These are phyloP conservation scores for Kryptopterus vitreolus DNA, from an alignment of 2,797 vertebrate genomes.

Conservation along the genomic window DNA sequence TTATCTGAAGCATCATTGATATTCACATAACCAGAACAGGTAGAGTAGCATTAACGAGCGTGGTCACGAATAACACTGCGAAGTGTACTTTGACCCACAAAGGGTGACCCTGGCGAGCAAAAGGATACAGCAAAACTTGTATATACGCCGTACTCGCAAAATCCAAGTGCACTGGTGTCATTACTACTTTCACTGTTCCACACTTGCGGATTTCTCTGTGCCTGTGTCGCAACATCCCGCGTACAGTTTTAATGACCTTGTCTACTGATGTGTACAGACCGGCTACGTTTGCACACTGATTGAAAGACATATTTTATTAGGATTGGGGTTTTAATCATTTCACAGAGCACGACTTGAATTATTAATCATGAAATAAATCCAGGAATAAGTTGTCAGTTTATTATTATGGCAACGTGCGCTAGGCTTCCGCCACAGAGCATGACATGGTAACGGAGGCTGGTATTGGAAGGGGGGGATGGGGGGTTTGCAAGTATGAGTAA, in stretches of 20 bases:
- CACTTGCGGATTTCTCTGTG: background rate
- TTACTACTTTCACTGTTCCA: background rate
- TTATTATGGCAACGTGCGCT: too few species aligned
- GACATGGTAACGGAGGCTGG: background rate
- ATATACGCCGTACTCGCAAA: background rate
- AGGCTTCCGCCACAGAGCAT: background rate
- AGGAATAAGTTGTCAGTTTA: background rate
- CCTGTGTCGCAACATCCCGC: background rate
- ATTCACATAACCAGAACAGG: background rate
- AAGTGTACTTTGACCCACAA: background rate
- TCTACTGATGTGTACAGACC: background rate
- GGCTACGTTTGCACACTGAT: too few species aligned
- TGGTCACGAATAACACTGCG: background rate
- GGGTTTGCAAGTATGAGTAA: background rate
- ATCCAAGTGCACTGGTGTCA: slow-evolving; percentile 3
- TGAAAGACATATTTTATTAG: background rate
- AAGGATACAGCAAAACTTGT: background rate
- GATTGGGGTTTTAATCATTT: background rate
- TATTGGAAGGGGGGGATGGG: too few species aligned
- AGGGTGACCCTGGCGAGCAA: background rate
- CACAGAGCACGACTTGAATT: background rate
- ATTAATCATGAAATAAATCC: background rate
- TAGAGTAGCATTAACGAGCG: background rate
- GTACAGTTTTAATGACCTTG: background rate
- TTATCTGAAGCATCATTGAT: background rate